Conservation (phyloP, 2,888 invertebrate genomes). For the Heliconius cydno region DNA sequence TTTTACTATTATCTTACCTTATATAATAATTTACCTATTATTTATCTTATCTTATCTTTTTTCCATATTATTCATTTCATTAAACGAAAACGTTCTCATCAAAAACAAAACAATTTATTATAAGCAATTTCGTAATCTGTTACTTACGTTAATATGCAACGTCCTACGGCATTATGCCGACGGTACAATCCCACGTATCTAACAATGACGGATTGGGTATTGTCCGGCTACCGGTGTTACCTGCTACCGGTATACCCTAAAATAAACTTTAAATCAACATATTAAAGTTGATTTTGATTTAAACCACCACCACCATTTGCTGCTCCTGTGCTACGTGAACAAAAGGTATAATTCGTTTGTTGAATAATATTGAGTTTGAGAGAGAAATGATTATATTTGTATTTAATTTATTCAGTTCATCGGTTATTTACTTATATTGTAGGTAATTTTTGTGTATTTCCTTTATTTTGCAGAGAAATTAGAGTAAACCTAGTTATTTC, state of each 20-base stretch:
- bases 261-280: conserved; percentile 31
- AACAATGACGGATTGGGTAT: conserved; percentile 80
- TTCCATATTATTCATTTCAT: not conserved
- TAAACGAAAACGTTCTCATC: not conserved
- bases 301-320: not conserved
- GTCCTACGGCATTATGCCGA: conserved; percentile 64
- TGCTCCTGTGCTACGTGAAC: conserved; percentile 38
- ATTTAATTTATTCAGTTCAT: not conserved
- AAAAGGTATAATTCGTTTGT: conserved; percentile 35
- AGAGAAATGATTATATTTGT: not conserved
- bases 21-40: too few relatives aligned
- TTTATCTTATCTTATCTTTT: too few relatives aligned
- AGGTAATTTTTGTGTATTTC: not conserved
- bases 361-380: conserved; percentile 8
- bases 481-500: not conserved
- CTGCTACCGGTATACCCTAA: conserved; percentile 51
- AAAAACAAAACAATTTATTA: conserved; percentile 36
- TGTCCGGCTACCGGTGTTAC: conserved; percentile 79
- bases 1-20: too few relatives aligned
- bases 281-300: conserved; percentile 15
- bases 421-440: not conserved
- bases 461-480: not conserved
- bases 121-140: conserved; percentile 44
- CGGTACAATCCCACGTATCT: conserved; percentile 72
- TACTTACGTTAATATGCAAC: conserved; percentile 57